Base-by-base conservation (phyloP, 2,888 invertebrate species). In the Sussaba pulchella region DNA sequence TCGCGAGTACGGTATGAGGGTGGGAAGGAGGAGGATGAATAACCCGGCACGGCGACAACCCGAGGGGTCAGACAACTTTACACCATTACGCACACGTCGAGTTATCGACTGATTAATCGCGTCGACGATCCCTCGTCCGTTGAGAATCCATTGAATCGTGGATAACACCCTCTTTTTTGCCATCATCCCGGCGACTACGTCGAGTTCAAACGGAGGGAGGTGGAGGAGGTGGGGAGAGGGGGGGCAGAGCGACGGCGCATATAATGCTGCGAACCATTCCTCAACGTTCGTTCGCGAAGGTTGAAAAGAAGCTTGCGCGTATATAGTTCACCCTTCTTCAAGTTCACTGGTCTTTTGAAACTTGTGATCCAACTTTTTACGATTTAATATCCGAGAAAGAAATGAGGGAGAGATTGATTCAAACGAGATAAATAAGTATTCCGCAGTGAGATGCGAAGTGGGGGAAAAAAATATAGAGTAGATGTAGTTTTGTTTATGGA, bases 51-150 rank as follows among this genome's bases (percentile, higher is more conserved):
- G 31, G 14, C 26, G 10, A 47, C 54, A 5, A 50, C 45, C 26
- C 14, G 36, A 39, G 36, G 54, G 63, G 24, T 70, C 76, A 52
- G 36, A 36, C 67, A 78, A 67, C 78, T 78, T 78, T 73, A 67
- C 78, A 66, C 72, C 73, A 73, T 78, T 72, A 78, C 78, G 72
- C 72, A 78, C 78, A 78, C 78, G 67, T 72, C 72, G 61, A 66
- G 72, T 73, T 78, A 78, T 78, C 78, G 78, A 73, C 78, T 78
- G 78, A 78, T 78, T 78, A 78, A 78, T 78, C 72, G 78, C 52
- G 52, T 50, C 61, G 59, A 10, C 78, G 66, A 50, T 72, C 26
- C 61, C 67, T 52, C 67, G 45, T 36, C 19, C 21, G 17, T 31
- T n/a, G 36, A 14, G 57, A 59, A 73, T 73, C 72, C 61, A 78